Percentiles rank a stretch among this genome's conserved stretches.
Conservation (phyloP, 2,113 vertebrate species). For the Pseudopipra pipra region DNA sequence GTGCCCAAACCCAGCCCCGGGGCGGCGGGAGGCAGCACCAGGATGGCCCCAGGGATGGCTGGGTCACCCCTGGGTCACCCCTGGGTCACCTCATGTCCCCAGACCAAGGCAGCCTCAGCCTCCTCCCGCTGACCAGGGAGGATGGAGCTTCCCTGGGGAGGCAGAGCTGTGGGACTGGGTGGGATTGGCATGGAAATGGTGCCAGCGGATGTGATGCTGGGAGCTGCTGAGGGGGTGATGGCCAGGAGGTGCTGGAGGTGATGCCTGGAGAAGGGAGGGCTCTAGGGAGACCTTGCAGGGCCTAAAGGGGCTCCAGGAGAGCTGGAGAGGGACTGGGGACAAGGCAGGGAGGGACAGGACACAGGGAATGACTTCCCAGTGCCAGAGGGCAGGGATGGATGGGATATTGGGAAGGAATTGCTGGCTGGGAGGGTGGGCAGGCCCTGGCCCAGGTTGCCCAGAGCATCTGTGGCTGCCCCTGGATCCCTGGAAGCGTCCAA, state of each 20-base stretch:
- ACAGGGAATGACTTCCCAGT: not conserved
- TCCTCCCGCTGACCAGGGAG: rapidly evolving
- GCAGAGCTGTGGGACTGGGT: not conserved
- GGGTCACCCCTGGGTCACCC: not conserved
- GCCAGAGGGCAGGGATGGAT: not conserved
- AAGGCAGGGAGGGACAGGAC: rapidly evolving
- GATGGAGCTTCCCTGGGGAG: not conserved
- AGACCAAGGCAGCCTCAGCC: not conserved
- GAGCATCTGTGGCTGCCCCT: not conserved
- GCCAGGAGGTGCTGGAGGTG: not conserved
- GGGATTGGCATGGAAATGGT: rapidly evolving
- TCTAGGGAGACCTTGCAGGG: not conserved
- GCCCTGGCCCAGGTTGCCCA: not conserved
- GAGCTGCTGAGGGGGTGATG: not conserved
- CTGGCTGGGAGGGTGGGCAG: not conserved
- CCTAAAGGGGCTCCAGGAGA: not conserved
- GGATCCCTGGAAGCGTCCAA: not conserved
- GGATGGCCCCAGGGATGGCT: not conserved
- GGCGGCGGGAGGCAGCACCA: not conserved
- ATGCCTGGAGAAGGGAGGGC: not conserved
- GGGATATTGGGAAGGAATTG: not conserved
- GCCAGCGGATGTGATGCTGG: not conserved
- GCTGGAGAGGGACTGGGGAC: not conserved
- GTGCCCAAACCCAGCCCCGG: not conserved
- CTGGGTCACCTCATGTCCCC: rapidly evolving